Percentiles rank a stretch among this genome's conserved stretches.
phyloP scores from a whole-genome alignment of 2,113 vertebrate species.

The Holacanthus passer region DNA sequence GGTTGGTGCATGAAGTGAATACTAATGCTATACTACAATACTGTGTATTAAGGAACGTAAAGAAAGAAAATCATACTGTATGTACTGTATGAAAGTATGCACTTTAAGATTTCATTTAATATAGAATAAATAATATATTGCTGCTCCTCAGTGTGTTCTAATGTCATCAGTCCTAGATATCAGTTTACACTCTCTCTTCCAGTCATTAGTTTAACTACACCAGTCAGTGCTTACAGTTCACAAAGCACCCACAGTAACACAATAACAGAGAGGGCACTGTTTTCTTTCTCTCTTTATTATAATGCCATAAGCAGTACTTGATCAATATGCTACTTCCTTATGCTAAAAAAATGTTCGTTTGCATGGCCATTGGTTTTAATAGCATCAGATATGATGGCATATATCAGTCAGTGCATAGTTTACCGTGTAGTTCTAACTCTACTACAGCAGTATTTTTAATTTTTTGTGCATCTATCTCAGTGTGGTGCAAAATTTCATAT shows the following conservation, averaged over 20 bases:
- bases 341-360: neutral
- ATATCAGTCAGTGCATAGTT: neutral
- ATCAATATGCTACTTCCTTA: neutral
- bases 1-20: constrained; percentile 18
- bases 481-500: neutral
- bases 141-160: constrained; percentile 24
- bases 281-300: constrained; percentile 25
- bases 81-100: constrained; percentile 39
- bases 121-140: constrained; percentile 62
- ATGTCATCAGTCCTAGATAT: neutral
- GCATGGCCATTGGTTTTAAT: neutral
- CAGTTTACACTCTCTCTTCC: constrained; percentile 18
- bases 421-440: neutral
- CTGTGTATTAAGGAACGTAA: constrained; percentile 22
- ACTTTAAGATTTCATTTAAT: constrained; percentile 58
- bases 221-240: constrained; percentile 17
- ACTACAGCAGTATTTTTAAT: neutral
- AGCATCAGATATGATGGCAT: neutral
- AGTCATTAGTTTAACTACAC: constrained; percentile 23
- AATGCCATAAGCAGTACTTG: neutral
- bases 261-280: neutral
- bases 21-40: neutral
- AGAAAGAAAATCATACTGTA: constrained; percentile 1
- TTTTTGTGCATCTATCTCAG: neutral
- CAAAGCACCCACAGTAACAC: constrained; percentile 18